Percentiles rank a stretch among this genome's conserved stretches.
phyloP scores from a whole-genome alignment of 2,888 invertebrate species.

The Acleris cristana region DNA sequence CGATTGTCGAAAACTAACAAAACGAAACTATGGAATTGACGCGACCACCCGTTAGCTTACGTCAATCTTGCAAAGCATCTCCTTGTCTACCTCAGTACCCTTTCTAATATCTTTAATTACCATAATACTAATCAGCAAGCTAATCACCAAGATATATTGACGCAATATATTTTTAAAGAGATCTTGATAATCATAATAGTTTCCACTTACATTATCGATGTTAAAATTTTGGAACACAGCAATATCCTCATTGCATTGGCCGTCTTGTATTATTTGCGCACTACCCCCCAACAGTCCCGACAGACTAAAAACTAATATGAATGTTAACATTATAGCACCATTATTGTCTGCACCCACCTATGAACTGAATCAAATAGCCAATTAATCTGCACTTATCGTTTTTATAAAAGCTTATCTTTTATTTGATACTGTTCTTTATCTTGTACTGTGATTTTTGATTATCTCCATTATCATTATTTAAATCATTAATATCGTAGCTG shows the following conservation, averaged over 20 bases:
- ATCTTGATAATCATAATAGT: too few relatives aligned
- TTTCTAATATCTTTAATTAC: too few relatives aligned
- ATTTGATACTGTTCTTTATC: slow-evolving; percentile 25
- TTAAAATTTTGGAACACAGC: slow-evolving; percentile 50
- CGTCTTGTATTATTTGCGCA: slow-evolving; percentile 61
- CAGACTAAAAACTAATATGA: slow-evolving; percentile 56
- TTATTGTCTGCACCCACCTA: slow-evolving; percentile 44
- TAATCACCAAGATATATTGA: too few relatives aligned
- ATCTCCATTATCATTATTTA: background rate
- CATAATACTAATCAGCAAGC: too few relatives aligned
- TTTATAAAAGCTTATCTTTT: slow-evolving; percentile 33
- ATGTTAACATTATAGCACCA: slow-evolving; percentile 64
- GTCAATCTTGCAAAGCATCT: too few relatives aligned
- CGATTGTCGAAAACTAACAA: too few relatives aligned
- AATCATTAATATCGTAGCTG: background rate
- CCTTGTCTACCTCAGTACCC: too few relatives aligned
- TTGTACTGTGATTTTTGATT: slow-evolving; percentile 21
- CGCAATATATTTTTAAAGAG: too few relatives aligned
- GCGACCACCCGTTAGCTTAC: too few relatives aligned
- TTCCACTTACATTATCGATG: slow-evolving; percentile 51
- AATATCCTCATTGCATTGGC: slow-evolving; percentile 60
- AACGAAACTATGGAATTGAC: too few relatives aligned
- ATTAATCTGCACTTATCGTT: slow-evolving; percentile 18
- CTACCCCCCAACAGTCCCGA: slow-evolving; percentile 56
- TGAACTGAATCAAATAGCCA: slow-evolving; percentile 21